phyloP scores from a whole-genome alignment of 2,113 vertebrate species.

The Pomatorhinus ruficollis region DNA sequence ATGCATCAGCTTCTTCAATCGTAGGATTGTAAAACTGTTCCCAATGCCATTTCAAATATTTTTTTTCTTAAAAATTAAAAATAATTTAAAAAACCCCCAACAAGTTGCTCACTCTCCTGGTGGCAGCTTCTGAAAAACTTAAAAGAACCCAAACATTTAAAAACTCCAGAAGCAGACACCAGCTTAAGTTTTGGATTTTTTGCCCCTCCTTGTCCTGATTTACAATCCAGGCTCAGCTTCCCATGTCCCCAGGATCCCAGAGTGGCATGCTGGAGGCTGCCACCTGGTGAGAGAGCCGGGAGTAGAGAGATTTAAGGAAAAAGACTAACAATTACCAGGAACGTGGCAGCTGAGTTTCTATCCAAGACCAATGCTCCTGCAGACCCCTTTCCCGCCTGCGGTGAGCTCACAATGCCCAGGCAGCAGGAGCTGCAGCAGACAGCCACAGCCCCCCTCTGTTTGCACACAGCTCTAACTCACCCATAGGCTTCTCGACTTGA shows the following conservation, averaged over 20 bases:
- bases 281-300: neutral
- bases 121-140: neutral
- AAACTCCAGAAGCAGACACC: neutral
- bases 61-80: neutral
- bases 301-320: neutral
- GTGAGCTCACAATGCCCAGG: fast-evolving
- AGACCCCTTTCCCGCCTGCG: neutral
- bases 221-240: neutral
- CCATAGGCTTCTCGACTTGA: constrained; percentile 2
- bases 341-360: fast-evolving
- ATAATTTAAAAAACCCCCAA: neutral
- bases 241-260: neutral
- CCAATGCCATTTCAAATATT: neutral
- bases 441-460: neutral
- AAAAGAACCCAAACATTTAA: fast-evolving
- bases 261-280: neutral
- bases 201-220: fast-evolving
- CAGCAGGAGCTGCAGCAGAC: neutral
- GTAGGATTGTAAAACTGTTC: neutral
- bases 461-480: neutral
- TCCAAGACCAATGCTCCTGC: fast-evolving
- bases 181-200: too few relatives aligned
- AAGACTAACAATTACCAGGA: neutral
- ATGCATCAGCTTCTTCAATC: neutral
- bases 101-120: neutral